Evolutionary conservation across 2,113 vertebrate species (phyloP), one percentile per base, ranked within the genome.

Genomic region (Ornithorhynchus anatinus): DNA sequence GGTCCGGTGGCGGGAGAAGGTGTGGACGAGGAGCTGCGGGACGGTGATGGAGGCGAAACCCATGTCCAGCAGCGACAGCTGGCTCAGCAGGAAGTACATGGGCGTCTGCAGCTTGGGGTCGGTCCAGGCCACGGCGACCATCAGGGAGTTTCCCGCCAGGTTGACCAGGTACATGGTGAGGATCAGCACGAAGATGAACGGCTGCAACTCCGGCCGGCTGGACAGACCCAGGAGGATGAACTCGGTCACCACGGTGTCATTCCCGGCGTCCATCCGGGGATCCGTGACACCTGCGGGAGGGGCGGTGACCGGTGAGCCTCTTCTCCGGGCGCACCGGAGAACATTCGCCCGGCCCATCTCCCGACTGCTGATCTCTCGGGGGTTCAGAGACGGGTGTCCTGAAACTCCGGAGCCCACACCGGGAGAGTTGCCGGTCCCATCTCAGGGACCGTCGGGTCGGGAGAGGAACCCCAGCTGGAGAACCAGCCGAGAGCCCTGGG

Each of bases 51-150:
- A 85, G 39, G 78, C 68, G 19, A 88, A 68, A 59, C 65, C 72
- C 20, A 87, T 62, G 33, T 86, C 88, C 44, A 69, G 68, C 33
- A 72, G 65, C 22, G 86, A 77, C 35, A 86, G 83, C 10, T 86
- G 80, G 22, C 79, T 72, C 15, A 89, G 78, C 15, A 89, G 77
- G 47, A 86, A 89, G 36, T 86, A 87, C 81, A 83, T 84, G 13
- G 86, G 85, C 0, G 77, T 77, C 59, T 84, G 79, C 50, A 89
- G 88, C 35, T 17, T 79, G 69, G 65, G 27, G 59, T 89, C 82
- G 23, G 37, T 62, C n/a, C n/a, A 15, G 39, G 77, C 86, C 59
- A 76, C 78, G 29, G 36, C 35, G 11, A 86, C 27, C 23, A 85
- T 58, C 3, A 87, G 56, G 2, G 54, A 32, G 48, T 86, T 88